Percentiles rank a stretch among this genome's conserved stretches.
These are phyloP conservation scores for Clarias platycephalus DNA, from an alignment of 2,797 vertebrate species.

Conservation along the genomic window DNA sequence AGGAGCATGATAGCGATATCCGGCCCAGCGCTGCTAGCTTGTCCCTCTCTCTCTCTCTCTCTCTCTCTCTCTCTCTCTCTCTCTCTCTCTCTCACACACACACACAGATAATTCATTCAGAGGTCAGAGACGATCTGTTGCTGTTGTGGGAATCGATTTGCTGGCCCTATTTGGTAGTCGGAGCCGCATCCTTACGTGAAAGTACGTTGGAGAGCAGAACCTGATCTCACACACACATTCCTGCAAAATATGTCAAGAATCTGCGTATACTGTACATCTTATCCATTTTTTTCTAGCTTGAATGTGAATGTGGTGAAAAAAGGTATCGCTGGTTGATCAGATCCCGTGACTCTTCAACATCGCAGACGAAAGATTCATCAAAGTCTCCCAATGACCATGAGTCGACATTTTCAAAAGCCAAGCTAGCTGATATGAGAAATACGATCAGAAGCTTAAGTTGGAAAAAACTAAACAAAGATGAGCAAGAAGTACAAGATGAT, in stretches of 20 bases:
- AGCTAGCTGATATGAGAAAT: background rate
- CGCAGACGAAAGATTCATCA: background rate
- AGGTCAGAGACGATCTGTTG: constrained; percentile 51
- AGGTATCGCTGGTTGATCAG: background rate
- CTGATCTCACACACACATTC: constrained; percentile 1
- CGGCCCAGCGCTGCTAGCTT: constrained; percentile 9
- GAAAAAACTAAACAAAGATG: background rate
- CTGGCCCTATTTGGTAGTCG: constrained; percentile 24
- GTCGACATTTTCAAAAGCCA: background rate
- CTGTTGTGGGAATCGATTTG: constrained; percentile 53
- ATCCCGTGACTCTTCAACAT: background rate
- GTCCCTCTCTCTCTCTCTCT: constrained; percentile 3
- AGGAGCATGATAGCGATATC: constrained; percentile 53
- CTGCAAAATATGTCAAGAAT: background rate
- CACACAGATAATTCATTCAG: constrained; percentile 43
- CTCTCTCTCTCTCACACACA: background rate
- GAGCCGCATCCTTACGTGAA: constrained; percentile 7
- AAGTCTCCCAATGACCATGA: background rate
- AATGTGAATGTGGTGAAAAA: background rate
- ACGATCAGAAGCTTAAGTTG: background rate
- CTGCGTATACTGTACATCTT: background rate
- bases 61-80: background rate
- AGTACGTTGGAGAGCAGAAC: background rate
- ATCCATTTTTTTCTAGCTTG: no score
- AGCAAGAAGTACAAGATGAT: background rate